phyloP scores from a whole-genome alignment of 2,113 vertebrate genomes.

The Pyxicephalus adspersus region DNA sequence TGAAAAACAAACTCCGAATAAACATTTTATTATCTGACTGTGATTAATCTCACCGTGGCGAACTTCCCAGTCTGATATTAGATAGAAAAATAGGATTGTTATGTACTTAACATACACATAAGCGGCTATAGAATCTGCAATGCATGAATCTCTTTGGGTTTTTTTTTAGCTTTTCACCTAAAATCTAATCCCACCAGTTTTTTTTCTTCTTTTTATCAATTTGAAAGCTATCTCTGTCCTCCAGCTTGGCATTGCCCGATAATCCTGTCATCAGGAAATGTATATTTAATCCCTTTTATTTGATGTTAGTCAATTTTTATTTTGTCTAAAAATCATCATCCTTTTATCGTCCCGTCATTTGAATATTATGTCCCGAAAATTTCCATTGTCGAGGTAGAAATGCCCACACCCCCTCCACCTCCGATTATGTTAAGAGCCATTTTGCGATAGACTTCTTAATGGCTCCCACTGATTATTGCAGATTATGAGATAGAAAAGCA shows the following conservation, averaged over 20 bases:
- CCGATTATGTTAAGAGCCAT: constrained; percentile 29
- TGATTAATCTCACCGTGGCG: constrained; percentile 31
- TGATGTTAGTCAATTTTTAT: constrained; percentile 55
- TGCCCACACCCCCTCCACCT: constrained; percentile 22
- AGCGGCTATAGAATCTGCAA: constrained; percentile 15
- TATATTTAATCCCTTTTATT: constrained; percentile 55
- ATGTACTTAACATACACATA: constrained; percentile 3
- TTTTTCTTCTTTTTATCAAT: constrained; percentile 53
- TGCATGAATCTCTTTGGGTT: background rate
- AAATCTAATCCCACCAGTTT: constrained; percentile 50
- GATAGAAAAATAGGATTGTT: background rate
- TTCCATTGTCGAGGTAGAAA: constrained; percentile 5
- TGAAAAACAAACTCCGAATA: constrained; percentile 19
- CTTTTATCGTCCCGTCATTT: constrained; percentile 6
- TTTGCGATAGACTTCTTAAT: constrained; percentile 44
- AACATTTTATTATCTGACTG: constrained; percentile 31
- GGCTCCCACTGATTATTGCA: constrained; percentile 20
- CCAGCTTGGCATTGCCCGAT: constrained; percentile 43
- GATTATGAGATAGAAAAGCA: background rate
- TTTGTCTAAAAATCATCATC: constrained; percentile 30
- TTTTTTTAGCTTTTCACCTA: constrained; percentile 22
- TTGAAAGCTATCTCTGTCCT: constrained; percentile 57
- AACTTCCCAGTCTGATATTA: background rate
- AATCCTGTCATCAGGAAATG: constrained; percentile 50
- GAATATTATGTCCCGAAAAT: constrained; percentile 5